Evolutionary conservation across 2,888 invertebrate genomes (phyloP).

Genomic region (Andrena fulva): DNA sequence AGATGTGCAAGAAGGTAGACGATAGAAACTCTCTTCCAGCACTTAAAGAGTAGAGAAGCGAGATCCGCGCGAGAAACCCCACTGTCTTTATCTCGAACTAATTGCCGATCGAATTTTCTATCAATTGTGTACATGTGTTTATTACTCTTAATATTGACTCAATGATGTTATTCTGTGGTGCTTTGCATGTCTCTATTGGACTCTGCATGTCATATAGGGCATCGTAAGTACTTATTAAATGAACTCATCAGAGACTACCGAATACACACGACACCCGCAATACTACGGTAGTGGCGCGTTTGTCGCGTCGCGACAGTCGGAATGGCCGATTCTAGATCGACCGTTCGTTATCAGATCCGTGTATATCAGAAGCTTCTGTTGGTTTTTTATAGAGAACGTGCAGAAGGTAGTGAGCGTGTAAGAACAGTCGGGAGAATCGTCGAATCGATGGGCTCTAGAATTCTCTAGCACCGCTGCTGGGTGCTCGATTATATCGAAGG

Average conservation of each 20-base stretch:
- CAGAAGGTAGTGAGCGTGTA: conserved; percentile 51
- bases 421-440: conserved; percentile 56
- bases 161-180: conserved; percentile 84
- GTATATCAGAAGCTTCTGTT: conserved; percentile 41
- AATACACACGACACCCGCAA: conserved; percentile 71
- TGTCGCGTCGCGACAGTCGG: conserved; percentile 40
- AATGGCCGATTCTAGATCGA: conserved; percentile 61
- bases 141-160: conserved; percentile 80
- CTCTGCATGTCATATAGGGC: conserved; percentile 84
- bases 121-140: conserved; percentile 79
- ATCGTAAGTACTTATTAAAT: conserved; percentile 83
- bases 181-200: conserved; percentile 85
- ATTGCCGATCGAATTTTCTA: conserved; percentile 59
- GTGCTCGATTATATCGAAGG: neutral
- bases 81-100: conserved; percentile 32
- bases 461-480: neutral
- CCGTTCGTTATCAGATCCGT: conserved; percentile 36
- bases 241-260: conserved; percentile 73
- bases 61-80: conserved; percentile 30
- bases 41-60: conserved; percentile 31
- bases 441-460: neutral
- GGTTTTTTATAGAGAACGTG: conserved; percentile 42
- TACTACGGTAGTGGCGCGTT: conserved; percentile 31
- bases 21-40: conserved; percentile 25
- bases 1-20: conserved; percentile 7